Evolutionary conservation across 2,888 invertebrate genomes (phyloP), one percentile per base, ranked within the genome.

Genomic region (Hecatera dysodea): DNA sequence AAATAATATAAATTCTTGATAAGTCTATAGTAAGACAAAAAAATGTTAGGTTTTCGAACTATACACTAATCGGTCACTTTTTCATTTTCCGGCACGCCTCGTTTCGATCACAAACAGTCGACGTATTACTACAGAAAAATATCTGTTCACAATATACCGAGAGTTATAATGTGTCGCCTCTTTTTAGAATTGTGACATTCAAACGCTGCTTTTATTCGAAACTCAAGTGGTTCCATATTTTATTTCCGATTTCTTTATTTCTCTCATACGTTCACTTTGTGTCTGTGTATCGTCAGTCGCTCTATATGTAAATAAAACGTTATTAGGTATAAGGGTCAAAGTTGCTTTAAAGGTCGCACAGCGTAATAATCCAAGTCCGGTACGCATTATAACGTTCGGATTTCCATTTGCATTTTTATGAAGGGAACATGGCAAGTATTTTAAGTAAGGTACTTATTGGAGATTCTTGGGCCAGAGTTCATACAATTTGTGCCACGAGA

Each of bases 371-470:
- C 67, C 56, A 56, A 56, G 72, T 74, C 72, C 73, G n/a, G 65
- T 75, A 75, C 39, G 63, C 64, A 78, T 80, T 77, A 78, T 67
- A 73, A 60, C n/a, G 72, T 75, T 69, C 66, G 57, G 72, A 73
- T 78, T 66, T 72, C 36, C 67, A 86, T 87, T 87, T 82, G 66
- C 82, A 87, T 86, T 82, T 83, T 84, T 80, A 87, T 86, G 75
- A 80, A 81, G 72, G 73, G 74, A 63, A 77, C 56, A 72, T 63
- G 48, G 69, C 70, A 75, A 83, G 80, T 83, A 83, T 80, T 83
- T 79, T 79, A 75, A 78, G 76, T 77, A 55, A 73, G 59, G 53
- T 73, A 73, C 78, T 60, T 73, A 82, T 83, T 77, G 70, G 57
- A 78, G 57, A 82, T 81, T 77, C 80, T 81, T 83, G 65, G 71